Evolutionary conservation across 2,113 vertebrate genomes (phyloP), one percentile per base, ranked within the genome.

Genomic region (Pantherophis guttatus): DNA sequence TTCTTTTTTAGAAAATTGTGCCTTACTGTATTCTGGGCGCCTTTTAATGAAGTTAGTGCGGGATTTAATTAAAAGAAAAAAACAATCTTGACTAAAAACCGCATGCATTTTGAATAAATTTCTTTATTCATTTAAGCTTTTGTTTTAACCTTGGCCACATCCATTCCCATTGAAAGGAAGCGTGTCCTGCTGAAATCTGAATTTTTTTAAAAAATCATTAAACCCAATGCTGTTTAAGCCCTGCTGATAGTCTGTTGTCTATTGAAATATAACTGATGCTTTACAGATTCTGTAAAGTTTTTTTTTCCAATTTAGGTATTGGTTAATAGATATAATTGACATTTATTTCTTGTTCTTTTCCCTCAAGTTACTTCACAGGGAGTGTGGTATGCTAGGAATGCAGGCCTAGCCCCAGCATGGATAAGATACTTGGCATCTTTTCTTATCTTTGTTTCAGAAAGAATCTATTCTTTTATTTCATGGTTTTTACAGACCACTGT

Each of bases 311-410:
- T 48, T 13, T 39, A 53, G 33, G 3, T 44, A n/a, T 44, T 3
- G 48, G 9, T 75, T 26, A 65, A 5, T 29, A n/a, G 55, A 57
- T 55, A 10, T 8, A 5, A 59, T 2, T 21, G 21, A 15, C 0
- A 87, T 19, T 0, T 1, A 9, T 0, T 0, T 26, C 21, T 55
- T 1, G 85, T 10, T 44, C 21, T 11, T 24, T 50, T 62, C 29
- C 85, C 15, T 53, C 21, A 44, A 9, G 24, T 23, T 33, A 52
- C 21, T 85, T 3, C 94, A 0, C 1, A 0, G 91, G 93, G 53
- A 92, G 91, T 94, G 0, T 12, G 21, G 88, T 1, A 91, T 94
- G 94, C 58, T 0, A 95, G 89, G 94, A 95, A 96, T 87, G 92
- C 91, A 11, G 94, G 53, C 92, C 81, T 29, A 44, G 92, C 93